Evolutionary conservation across 2,797 vertebrate species (phyloP).

Genomic region (Pipistrellus pygmaeus): DNA sequence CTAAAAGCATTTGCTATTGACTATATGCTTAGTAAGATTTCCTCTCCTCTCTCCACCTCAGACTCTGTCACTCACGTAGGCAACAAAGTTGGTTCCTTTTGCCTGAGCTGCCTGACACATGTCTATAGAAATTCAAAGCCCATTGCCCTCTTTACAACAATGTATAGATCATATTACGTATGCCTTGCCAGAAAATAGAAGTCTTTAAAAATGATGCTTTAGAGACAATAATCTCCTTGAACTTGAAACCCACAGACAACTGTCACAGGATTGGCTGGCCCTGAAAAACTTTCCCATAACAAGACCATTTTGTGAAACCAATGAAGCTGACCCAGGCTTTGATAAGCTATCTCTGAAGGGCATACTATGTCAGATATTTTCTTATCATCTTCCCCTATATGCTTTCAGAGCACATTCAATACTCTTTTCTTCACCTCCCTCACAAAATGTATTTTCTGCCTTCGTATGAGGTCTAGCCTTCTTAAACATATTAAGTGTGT

Average conservation of each 20-base stretch:
- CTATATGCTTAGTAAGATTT: neutral
- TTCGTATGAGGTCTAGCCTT: neutral
- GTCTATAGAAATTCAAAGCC: constrained; percentile 66
- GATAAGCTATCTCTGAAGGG: constrained; percentile 70
- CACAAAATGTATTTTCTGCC: constrained; percentile 59
- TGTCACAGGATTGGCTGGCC: constrained; percentile 74
- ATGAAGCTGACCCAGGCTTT: constrained; percentile 78
- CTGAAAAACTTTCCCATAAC: constrained; percentile 81
- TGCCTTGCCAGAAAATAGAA: constrained; percentile 76
- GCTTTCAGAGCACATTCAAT: constrained; percentile 46
- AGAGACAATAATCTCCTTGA: constrained; percentile 80
- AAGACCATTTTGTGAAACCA: constrained; percentile 84
- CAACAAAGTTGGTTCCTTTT: constrained; percentile 61
- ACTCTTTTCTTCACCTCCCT: constrained; percentile 48
- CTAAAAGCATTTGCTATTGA: constrained; percentile 53
- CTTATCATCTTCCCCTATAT: constrained; percentile 45
- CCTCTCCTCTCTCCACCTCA: constrained; percentile 40
- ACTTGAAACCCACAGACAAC: constrained; percentile 82
- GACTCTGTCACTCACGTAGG: constrained; percentile 46
- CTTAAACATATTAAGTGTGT: neutral
- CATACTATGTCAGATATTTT: constrained; percentile 61
- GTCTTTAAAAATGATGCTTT: constrained; percentile 83
- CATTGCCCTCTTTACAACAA: constrained; percentile 78
- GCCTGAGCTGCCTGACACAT: neutral
- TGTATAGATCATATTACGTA: constrained; percentile 81